Conservation (phyloP, 2,797 vertebrate species). For the Remorina albescens region DNA sequence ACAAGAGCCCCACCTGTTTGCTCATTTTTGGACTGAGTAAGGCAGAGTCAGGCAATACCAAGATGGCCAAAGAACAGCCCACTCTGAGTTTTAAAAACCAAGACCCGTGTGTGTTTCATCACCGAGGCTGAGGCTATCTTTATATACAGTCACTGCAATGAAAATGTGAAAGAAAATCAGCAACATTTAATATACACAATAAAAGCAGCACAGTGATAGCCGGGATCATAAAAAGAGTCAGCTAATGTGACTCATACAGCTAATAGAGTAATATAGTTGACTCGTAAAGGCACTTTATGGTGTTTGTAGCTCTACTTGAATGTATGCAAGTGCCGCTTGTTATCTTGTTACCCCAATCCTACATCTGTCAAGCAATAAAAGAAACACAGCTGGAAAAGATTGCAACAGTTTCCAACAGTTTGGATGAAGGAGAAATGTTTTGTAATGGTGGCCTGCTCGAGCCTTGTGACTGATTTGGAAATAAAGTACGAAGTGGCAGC, state of each 20-base stretch:
- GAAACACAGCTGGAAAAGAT: slow-evolving; percentile 37
- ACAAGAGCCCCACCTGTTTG: too few species aligned
- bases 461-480: slow-evolving; percentile 61
- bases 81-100: too few species aligned
- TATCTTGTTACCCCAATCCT: slow-evolving; percentile 18
- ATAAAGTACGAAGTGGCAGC: slow-evolving; percentile 47
- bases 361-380: slow-evolving; percentile 46
- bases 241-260: not conserved
- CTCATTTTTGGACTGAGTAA: too few species aligned
- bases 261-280: not conserved
- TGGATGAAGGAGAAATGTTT: slow-evolving; percentile 46
- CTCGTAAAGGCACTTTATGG: not conserved
- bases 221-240: slow-evolving; percentile 9
- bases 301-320: slow-evolving; percentile 19
- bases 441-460: slow-evolving; percentile 42
- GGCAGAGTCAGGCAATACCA: too few species aligned
- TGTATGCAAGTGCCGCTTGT: not conserved
- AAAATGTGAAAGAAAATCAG: not conserved
- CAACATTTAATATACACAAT: not conserved
- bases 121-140: too few species aligned
- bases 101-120: too few species aligned
- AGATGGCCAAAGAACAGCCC: too few species aligned
- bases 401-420: slow-evolving; percentile 32
- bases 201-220: not conserved
- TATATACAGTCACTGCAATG: not conserved